These are phyloP conservation scores for Sorex araneus DNA, from an alignment of 2,113 vertebrate genomes.

Conservation along the genomic window DNA sequence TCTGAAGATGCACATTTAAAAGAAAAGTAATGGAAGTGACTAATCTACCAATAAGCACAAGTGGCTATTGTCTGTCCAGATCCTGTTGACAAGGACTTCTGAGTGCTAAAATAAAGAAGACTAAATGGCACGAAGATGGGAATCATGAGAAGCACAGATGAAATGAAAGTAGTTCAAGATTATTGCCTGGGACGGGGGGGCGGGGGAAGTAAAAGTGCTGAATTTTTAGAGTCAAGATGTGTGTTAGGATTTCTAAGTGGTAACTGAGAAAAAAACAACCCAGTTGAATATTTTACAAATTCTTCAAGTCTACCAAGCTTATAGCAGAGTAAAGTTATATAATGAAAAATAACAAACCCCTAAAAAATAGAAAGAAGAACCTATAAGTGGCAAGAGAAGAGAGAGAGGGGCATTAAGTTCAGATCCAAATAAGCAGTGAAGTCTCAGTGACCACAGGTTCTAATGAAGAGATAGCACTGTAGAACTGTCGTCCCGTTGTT, in stretches of 20 bases:
- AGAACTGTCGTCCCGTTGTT: too few species aligned
- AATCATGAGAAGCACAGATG: neutral
- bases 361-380: neutral
- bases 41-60: neutral
- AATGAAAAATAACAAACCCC: neutral
- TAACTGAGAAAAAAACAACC: too few species aligned
- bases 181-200: neutral
- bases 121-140: neutral
- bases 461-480: neutral
- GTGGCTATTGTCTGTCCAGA: neutral
- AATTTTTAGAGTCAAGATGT: neutral
- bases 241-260: too few species aligned
- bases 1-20: neutral
- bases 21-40: neutral
- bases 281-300: neutral
- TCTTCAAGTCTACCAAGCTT: neutral
- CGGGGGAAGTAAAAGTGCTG: neutral
- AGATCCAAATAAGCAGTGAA: neutral
- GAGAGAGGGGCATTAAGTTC: neutral
- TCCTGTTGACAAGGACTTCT: neutral
- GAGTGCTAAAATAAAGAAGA: neutral
- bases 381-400: neutral
- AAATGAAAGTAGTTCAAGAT: neutral
- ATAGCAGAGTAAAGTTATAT: neutral
- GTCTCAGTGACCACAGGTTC: neutral